Percentiles rank a stretch among this genome's conserved stretches.
phyloP scores from a whole-genome alignment of 2,797 vertebrate genomes.

The Tapera naevia region DNA sequence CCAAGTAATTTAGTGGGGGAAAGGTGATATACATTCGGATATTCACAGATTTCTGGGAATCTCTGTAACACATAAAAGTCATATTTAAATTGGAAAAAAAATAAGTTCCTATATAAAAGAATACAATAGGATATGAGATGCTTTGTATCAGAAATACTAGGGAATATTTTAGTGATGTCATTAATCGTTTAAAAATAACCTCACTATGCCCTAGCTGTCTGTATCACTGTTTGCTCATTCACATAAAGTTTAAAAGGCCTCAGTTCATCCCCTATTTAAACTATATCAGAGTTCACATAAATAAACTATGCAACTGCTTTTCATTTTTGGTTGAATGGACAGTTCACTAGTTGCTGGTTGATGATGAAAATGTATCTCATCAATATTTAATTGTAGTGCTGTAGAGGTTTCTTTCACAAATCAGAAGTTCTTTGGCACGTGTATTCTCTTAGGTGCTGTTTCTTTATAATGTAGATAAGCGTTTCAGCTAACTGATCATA shows the following conservation, averaged over 20 bases:
- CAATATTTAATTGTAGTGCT: background rate
- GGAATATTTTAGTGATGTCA: background rate
- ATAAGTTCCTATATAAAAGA: background rate
- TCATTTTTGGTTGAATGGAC: background rate
- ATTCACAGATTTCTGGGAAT: background rate
- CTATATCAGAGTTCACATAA: background rate
- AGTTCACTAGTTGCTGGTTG: background rate
- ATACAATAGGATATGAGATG: background rate
- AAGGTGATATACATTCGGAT: background rate
- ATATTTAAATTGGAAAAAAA: background rate
- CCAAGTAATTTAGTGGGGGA: background rate
- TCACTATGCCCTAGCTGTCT: background rate
- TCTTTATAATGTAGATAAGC: background rate
- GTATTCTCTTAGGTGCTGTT: background rate
- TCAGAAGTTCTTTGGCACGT: background rate
- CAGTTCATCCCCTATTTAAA: background rate
- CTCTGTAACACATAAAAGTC: background rate
- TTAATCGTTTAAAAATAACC: background rate
- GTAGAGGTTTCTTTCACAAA: background rate
- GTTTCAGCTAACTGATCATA: slow-evolving; percentile 8
- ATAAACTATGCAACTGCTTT: background rate
- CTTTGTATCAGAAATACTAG: background rate
- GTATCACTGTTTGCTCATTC: background rate
- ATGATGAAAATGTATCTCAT: background rate
- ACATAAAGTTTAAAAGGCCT: background rate